These are phyloP conservation scores for Aelia acuminata DNA, from an alignment of 2,888 invertebrate species.

Conservation along the genomic window DNA sequence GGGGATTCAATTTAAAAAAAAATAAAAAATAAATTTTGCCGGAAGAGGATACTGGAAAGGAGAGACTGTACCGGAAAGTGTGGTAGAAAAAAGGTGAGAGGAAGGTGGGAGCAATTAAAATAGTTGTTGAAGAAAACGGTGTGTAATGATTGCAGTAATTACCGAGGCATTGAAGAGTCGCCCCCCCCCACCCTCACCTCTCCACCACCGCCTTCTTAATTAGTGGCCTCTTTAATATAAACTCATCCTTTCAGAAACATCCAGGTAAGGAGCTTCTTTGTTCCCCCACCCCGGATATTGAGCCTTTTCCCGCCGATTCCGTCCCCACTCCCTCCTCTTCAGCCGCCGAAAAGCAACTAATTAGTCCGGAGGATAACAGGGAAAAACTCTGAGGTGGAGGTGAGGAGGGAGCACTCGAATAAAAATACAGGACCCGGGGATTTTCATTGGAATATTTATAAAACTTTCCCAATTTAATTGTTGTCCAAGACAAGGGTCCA, in stretches of 20 bases:
- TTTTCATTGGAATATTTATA: not conserved
- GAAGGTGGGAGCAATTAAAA: constrained; percentile 41
- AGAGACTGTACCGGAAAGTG: constrained; percentile 25
- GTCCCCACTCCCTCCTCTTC: not conserved
- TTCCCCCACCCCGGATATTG: not conserved
- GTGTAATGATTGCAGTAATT: constrained; percentile 40
- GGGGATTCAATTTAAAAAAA: constrained; percentile 18
- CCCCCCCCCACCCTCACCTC: not conserved
- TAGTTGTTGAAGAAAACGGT: constrained; percentile 47
- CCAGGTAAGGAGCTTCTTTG: constrained; percentile 51
- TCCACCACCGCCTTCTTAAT: not conserved
- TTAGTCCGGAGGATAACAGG: constrained; percentile 9
- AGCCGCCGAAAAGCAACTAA: constrained; percentile 28
- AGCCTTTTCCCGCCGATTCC: constrained; percentile 6
- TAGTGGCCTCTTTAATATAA: constrained; percentile 47
- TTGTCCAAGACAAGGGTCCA: no score
- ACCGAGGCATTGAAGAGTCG: not conserved
- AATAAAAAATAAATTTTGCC: constrained; percentile 27
- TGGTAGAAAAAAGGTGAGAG: not conserved
- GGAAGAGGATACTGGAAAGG: constrained; percentile 39
- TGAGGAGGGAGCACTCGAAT: not conserved
- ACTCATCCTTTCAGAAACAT: constrained; percentile 45
- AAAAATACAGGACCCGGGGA: not conserved
- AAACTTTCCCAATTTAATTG: not conserved
- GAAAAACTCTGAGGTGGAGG: not conserved